Evolutionary conservation across 2,113 vertebrate species (phyloP).

Genomic region (Rattus rattus): DNA sequence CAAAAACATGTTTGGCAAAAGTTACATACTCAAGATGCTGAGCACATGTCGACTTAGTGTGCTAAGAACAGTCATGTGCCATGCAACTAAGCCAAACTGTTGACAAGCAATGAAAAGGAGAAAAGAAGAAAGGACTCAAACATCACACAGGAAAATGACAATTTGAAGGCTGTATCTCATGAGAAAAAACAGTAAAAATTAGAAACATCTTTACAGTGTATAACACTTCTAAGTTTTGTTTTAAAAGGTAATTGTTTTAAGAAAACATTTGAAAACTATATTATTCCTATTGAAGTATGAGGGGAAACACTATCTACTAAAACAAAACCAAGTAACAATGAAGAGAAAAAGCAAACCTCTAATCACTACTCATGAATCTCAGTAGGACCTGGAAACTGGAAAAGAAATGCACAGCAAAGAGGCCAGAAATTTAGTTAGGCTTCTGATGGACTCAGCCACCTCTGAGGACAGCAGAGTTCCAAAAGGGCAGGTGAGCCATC

Average conservation of each 20-base stretch:
- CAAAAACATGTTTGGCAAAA: neutral
- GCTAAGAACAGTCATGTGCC: neutral
- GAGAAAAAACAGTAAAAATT: neutral
- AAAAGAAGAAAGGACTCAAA: neutral
- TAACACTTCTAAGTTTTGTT: neutral
- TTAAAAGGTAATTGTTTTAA: neutral
- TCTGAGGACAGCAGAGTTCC: neutral
- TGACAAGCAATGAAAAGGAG: neutral
- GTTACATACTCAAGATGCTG: neutral
- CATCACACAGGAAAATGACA: neutral
- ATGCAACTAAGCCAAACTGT: neutral
- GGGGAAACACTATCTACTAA: neutral
- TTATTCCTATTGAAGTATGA: constrained; percentile 12
- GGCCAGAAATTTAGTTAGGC: too few relatives aligned
- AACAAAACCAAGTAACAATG: neutral
- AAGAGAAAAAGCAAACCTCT: neutral
- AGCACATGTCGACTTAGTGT: neutral
- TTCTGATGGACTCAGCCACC: neutral
- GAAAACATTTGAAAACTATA: neutral
- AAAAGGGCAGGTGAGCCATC: neutral
- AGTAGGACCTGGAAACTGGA: neutral
- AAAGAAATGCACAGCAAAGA: neutral
- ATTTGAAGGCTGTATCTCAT: neutral
- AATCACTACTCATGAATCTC: neutral
- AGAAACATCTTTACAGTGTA: neutral